Conservation (phyloP, 2,113 vertebrate genomes). For the Ariopsis seemanni region DNA sequence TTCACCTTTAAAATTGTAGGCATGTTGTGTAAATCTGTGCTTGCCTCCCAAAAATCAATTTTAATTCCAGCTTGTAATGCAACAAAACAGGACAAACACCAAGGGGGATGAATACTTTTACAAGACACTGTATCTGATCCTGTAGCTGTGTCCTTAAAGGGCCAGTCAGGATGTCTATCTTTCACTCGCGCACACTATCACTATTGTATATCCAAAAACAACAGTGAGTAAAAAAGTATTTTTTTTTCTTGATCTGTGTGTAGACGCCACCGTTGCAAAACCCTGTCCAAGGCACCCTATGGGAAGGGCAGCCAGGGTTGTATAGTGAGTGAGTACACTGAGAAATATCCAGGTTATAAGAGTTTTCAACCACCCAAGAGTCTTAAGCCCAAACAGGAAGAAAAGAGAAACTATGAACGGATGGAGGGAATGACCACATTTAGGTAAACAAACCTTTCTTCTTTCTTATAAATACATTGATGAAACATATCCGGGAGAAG, state of each 20-base stretch:
- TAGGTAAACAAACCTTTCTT: slow-evolving; percentile 68
- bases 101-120: no score
- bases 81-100: no score
- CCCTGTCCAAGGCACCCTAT: slow-evolving; percentile 69
- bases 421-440: slow-evolving; percentile 81
- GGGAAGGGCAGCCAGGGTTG: slow-evolving; percentile 54
- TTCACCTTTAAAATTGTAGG: no score
- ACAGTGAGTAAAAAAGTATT: neutral
- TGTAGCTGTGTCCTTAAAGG: neutral
- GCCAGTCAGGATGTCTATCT: neutral
- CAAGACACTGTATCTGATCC: neutral
- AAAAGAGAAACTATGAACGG: slow-evolving; percentile 54
- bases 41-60: no score
- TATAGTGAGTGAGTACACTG: slow-evolving; percentile 76
- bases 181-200: neutral
- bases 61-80: no score
- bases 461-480: neutral
- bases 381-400: slow-evolving; percentile 71
- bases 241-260: neutral
- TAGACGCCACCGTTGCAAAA: slow-evolving; percentile 80
- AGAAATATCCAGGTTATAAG: slow-evolving; percentile 76
- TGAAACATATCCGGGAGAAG: neutral
- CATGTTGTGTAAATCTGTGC: no score
- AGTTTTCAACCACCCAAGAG: slow-evolving; percentile 66
- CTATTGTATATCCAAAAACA: neutral